These are phyloP conservation scores for Semicossyphus pulcher DNA, from an alignment of 2,113 vertebrate genomes.

Conservation along the genomic window DNA sequence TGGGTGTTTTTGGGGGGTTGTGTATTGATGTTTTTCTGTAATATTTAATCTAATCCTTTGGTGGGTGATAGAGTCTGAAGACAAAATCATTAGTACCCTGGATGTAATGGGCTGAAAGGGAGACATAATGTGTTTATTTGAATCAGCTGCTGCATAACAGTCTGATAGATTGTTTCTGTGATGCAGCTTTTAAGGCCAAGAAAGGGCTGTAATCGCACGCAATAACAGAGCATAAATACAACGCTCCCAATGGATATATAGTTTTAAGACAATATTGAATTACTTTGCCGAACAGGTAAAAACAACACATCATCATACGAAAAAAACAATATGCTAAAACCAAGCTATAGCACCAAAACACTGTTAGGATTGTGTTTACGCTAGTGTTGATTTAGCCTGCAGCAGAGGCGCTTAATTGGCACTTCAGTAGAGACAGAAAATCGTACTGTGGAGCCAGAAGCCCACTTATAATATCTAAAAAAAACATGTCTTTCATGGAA, in stretches of 20 bases:
- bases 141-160: not conserved
- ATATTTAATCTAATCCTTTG: not conserved
- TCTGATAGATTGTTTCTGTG: not conserved
- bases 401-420: conserved; percentile 13
- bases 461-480: not conserved
- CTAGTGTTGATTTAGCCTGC: conserved; percentile 11
- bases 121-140: not conserved
- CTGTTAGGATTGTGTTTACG: not conserved
- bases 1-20: too few relatives aligned
- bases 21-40: not conserved
- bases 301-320: not conserved
- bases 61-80: not conserved
- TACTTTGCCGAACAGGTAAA: not conserved
- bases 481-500: not conserved
- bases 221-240: too few relatives aligned
- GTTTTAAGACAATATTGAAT: not conserved
- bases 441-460: not conserved
- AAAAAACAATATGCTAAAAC: not conserved
- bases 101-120: not conserved
- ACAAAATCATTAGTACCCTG: not conserved
- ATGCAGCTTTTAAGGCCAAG: not conserved
- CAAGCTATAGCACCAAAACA: not conserved
- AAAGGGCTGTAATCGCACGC: too few relatives aligned
- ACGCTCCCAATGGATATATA: not conserved
- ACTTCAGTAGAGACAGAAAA: conserved; percentile 19